These are phyloP conservation scores for Crocidura indochinensis DNA, from an alignment of 2,797 vertebrate species.

Conservation along the genomic window DNA sequence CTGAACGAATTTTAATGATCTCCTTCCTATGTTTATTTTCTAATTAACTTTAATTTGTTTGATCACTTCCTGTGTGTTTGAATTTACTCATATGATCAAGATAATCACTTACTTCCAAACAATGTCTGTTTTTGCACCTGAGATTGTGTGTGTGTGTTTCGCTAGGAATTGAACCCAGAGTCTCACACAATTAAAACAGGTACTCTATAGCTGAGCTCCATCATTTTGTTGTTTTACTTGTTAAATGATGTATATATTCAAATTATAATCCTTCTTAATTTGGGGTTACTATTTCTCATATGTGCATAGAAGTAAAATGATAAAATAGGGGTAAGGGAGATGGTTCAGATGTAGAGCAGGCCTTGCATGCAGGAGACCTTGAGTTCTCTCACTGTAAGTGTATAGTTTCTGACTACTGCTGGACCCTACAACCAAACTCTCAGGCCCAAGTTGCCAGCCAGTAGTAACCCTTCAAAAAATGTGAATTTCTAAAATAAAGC, in stretches of 20 bases:
- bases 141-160: background rate
- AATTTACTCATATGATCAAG: constrained; percentile 39
- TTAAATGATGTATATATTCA: constrained; percentile 49
- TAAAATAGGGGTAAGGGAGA: background rate
- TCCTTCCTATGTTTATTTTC: background rate
- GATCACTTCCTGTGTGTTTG: background rate
- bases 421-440: too few species aligned
- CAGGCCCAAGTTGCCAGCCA: too few species aligned
- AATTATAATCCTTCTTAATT: constrained; percentile 22
- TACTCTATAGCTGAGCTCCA: too few species aligned
- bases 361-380: too few species aligned
- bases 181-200: too few species aligned
- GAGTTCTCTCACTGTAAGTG: too few species aligned
- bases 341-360: too few species aligned
- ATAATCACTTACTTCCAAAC: constrained; percentile 38
- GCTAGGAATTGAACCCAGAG: too few species aligned
- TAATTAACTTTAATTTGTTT: background rate
- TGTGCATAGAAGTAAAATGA: background rate
- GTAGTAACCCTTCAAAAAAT: too few species aligned
- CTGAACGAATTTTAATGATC: background rate
- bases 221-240: too few species aligned
- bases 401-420: too few species aligned
- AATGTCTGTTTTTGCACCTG: constrained; percentile 40
- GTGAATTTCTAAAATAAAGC: background rate
- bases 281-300: constrained; percentile 12